These are phyloP conservation scores for Apteryx mantelli DNA, from an alignment of 2,113 vertebrate species.

Conservation along the genomic window DNA sequence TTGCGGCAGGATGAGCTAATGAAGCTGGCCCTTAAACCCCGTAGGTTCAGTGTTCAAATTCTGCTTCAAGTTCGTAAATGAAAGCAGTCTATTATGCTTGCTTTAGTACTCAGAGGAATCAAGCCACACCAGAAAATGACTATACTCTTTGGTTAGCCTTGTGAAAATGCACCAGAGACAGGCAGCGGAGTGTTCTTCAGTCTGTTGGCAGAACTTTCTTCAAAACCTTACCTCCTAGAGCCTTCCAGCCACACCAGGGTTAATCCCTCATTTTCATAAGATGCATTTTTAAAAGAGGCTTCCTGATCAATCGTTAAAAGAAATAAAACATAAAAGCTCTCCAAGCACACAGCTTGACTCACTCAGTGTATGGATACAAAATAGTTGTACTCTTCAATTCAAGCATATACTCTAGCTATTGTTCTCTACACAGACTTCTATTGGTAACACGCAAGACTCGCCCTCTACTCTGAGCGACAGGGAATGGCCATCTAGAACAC, in stretches of 20 bases:
- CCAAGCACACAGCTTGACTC: neutral
- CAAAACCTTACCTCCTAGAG: neutral
- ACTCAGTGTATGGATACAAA: neutral
- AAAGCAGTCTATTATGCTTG: neutral
- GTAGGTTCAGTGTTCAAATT: neutral
- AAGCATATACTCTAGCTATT: neutral
- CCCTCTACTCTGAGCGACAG: neutral
- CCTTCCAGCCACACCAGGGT: fast-evolving
- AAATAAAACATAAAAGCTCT: neutral
- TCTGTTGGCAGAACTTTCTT: neutral
- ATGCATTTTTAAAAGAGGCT: neutral
- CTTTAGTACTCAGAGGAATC: neutral
- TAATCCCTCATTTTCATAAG: neutral
- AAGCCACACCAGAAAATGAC: neutral
- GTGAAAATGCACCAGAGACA: neutral
- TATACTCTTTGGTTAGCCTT: neutral
- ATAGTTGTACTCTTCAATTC: neutral
- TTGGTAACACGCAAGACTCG: neutral
- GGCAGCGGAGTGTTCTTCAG: neutral
- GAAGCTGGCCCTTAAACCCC: conserved; percentile 7
- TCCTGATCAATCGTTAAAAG: neutral
- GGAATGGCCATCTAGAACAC: neutral
- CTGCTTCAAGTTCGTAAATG: neutral
- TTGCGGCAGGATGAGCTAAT: conserved; percentile 35
- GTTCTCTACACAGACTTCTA: neutral